Evolutionary conservation across 2,113 vertebrate species (phyloP).

Genomic region (Chionis minor): DNA sequence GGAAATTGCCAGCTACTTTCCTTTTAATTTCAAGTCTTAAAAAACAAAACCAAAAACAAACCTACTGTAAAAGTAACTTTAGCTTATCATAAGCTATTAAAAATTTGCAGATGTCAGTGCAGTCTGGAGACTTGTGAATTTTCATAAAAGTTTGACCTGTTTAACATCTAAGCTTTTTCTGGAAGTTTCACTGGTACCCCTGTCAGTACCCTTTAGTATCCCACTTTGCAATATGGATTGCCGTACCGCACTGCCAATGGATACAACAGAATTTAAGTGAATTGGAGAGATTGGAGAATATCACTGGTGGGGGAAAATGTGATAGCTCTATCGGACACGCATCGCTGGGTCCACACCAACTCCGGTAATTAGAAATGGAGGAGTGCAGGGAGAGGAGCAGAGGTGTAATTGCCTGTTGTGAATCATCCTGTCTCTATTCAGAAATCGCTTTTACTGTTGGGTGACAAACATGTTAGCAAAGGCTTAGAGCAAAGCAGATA

Average conservation of each 20-base stretch:
- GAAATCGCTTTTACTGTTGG: not conserved
- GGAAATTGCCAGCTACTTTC: not conserved
- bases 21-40: not conserved
- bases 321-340: not conserved
- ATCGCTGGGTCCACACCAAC: not conserved
- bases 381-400: not conserved
- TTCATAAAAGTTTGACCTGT: not conserved
- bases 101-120: not conserved
- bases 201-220: not conserved
- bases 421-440: not conserved
- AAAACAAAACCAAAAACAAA: too few species aligned
- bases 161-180: not conserved
- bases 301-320: rapidly evolving
- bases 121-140: not conserved
- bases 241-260: not conserved
- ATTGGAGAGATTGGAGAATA: not conserved
- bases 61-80: not conserved
- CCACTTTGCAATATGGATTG: not conserved
- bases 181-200: not conserved
- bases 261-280: not conserved
- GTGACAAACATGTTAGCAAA: not conserved
- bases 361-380: not conserved
- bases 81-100: not conserved
- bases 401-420: not conserved
- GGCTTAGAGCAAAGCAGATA: not conserved